Evolutionary conservation across 2,888 invertebrate genomes (phyloP), one percentile per base, ranked within the genome.

Genomic region (Apocheima hispidaria): DNA sequence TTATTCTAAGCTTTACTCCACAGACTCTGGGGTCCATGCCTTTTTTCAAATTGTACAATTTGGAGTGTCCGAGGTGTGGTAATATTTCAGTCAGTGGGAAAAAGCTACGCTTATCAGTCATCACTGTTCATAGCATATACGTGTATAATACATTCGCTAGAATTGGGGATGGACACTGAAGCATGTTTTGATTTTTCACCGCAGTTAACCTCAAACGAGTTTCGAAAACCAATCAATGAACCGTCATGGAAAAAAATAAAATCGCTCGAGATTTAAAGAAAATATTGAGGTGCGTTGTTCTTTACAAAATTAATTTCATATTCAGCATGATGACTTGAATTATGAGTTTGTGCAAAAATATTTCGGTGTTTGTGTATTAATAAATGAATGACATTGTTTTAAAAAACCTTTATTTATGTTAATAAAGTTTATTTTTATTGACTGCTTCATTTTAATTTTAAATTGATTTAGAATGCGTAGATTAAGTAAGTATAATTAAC

Each of bases 301-400:
- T 51, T 44, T 12, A 48, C 7, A 53, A 53, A 53, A 59, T 48
- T 53, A 53, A 53, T 53, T 48, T 59, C 41, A 41, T 52, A 46
- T 59, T 40, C 38, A 51, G 18, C 40, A 33, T 23, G 41, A 30
- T 52, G 51, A 36, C 58, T 52, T 38, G 46, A 59, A 52, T 46
- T 44, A 44, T 44, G 44, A 41, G 50, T 23, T 35, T 43, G 40
- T 10, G 43, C 14, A 7, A 43, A 50, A 56, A 49, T 9, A 50
- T 44, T 30, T 38, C 18, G 2, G 28, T 30, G 9, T 51, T 44
- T 44, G 57, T 35, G 38, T 16, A 44, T 14, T 36, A 51, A 50
- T 51, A 36, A 43, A 35, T 18, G 30, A 46, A 18, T n/a, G 33
- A 58, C 10, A 38, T 36, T 51, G 36, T 51, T 51, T 44, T 35